Conservation (phyloP, 2,797 vertebrate genomes). For the Micromesistius poutassou region DNA sequence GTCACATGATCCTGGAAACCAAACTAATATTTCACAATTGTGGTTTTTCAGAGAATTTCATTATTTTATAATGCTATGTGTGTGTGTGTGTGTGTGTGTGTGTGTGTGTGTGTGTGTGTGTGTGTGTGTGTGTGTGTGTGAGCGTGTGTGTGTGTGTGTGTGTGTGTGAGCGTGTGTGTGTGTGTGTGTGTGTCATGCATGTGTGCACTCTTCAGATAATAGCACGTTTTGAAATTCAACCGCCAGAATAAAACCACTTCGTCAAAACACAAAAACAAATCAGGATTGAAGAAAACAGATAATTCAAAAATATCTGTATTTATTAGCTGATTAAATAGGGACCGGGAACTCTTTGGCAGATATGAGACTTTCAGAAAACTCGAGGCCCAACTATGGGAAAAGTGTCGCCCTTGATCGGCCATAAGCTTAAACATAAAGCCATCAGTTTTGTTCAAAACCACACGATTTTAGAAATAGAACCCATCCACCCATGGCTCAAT, state of each 20-base stretch:
- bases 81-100: not conserved
- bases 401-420: not conserved
- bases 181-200: not conserved
- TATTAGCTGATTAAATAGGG: not conserved
- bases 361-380: not conserved
- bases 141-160: not conserved
- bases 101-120: not conserved
- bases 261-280: not conserved
- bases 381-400: not conserved
- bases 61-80: not conserved
- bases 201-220: not conserved
- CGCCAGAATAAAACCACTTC: not conserved
- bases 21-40: constrained; percentile 4
- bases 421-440: not conserved
- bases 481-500: not conserved
- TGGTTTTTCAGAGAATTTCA: constrained; percentile 1
- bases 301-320: not conserved
- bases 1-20: not conserved
- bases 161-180: not conserved
- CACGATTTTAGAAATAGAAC: not conserved
- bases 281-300: not conserved
- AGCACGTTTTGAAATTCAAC: not conserved
- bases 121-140: too few species aligned
- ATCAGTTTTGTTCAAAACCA: not conserved
- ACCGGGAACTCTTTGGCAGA: not conserved